Base-by-base conservation (phyloP, 2,888 invertebrate genomes). In the Philaethria dido region DNA sequence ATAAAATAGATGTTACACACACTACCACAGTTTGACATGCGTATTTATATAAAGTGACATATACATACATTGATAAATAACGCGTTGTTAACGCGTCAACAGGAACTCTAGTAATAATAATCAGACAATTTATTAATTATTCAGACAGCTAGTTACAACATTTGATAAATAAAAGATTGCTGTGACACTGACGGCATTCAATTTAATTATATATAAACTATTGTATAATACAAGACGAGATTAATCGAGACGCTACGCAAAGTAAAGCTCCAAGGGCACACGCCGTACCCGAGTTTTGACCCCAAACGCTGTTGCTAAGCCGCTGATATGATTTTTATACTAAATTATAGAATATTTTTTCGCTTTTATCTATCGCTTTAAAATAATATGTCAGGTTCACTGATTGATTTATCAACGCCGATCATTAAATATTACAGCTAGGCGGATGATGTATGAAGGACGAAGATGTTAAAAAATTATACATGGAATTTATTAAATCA, bases 231-330 rank as follows among this genome's bases (percentile, higher is more conserved):
- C 44, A 45, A 60, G 57, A 54, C 70, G 48, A 72, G 73, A 81
- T 85, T 59, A 54, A 50, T 22, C 50, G 44, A 62, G 67, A 47
- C 84, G 86, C 86, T 84, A 75, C 74, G 73, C 75, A 74, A 77
- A 86, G 52, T 52, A 88, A 87, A 89, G 88, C 78, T 74, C 85
- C 91, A 91, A 92, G 91, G 91, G 83, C 86, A 87, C 74, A 74
- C 79, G 88, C 84, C 88, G 84, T 79, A 79, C 85, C 86, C 84
- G 90, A 88, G 80, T 89, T 84, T 92, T 91, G 91, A 90, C 87
- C 91, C 84, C 86, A 75, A 76, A 79, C 68, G 68, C 50, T 52
- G 69, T 71, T 60, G 65, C 69, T 55, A 69, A 36, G 65, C 50
- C 62, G 42, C n/a, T 63, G 14, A 64, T 39, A 18, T 33, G n/a